Percentiles rank a stretch among this genome's conserved stretches.
phyloP scores from a whole-genome alignment of 2,888 invertebrate species.

The Suillia variegata region DNA sequence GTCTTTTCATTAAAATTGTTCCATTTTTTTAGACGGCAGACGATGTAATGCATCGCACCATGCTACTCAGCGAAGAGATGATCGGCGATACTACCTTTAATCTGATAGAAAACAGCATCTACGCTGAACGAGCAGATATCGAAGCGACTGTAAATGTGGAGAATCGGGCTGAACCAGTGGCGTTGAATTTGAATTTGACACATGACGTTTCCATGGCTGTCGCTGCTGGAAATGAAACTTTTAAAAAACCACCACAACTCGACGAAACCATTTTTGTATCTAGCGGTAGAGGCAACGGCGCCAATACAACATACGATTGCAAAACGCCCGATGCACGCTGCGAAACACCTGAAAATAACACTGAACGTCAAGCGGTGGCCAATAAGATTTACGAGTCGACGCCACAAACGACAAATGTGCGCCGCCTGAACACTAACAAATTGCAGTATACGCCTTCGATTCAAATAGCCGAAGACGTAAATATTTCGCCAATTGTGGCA shows the following conservation, averaged over 20 bases:
- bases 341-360: constrained; percentile 49
- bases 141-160: too few species aligned
- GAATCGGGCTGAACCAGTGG: background rate
- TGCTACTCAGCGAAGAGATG: constrained; percentile 50
- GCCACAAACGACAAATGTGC: constrained; percentile 42
- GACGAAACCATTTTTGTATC: constrained; percentile 46
- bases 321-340: constrained; percentile 41
- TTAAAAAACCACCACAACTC: constrained; percentile 35
- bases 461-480: constrained; percentile 43
- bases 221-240: constrained; percentile 33
- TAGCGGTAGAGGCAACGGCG: constrained; percentile 22
- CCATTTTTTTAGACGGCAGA: too few species aligned
- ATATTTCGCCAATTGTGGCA: constrained; percentile 53
- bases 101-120: constrained; percentile 50
- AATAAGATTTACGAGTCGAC: constrained; percentile 51
- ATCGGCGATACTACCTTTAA: constrained; percentile 56
- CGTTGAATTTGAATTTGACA: constrained; percentile 24
- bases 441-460: constrained; percentile 46
- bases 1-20: too few species aligned
- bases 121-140: background rate
- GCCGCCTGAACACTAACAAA: constrained; percentile 38
- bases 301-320: constrained; percentile 38
- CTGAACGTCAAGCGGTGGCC: constrained; percentile 33
- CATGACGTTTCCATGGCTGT: constrained; percentile 12
- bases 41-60: constrained; percentile 26